phyloP scores from a whole-genome alignment of 2,888 invertebrate species.

The Parnassius smintheus region DNA sequence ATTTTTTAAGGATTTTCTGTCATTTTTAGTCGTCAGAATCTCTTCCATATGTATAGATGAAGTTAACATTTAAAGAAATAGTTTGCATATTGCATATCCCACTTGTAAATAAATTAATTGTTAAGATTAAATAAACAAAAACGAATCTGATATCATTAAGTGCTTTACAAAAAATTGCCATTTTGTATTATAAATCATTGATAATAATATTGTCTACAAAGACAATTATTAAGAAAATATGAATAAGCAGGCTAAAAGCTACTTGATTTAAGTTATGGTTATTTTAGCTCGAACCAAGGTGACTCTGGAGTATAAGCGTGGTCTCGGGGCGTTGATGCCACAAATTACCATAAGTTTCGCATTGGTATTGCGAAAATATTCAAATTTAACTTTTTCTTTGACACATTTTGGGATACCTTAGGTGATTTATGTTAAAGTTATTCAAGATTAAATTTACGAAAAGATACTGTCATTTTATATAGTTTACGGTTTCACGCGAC shows the following conservation, averaged over 20 bases:
- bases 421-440: slow-evolving; percentile 24
- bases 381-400: slow-evolving; percentile 27
- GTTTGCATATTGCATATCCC: no score
- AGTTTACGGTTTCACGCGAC: slow-evolving; percentile 11
- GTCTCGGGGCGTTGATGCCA: slow-evolving; percentile 16
- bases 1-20: no score
- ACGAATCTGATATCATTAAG: slow-evolving; percentile 1
- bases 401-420: slow-evolving; percentile 26
- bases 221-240: slow-evolving; percentile 17
- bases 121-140: not conserved
- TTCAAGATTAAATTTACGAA: slow-evolving; percentile 21
- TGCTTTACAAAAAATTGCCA: slow-evolving; percentile 7
- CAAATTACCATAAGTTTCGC: slow-evolving; percentile 28
- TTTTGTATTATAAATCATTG: not conserved
- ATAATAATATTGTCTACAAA: slow-evolving; percentile 12
- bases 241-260: slow-evolving; percentile 16
- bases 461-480: slow-evolving; percentile 19
- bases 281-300: slow-evolving; percentile 21
- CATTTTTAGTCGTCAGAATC: no score
- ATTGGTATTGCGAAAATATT: slow-evolving; percentile 24
- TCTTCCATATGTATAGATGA: no score
- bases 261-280: slow-evolving; percentile 20
- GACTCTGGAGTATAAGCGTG: slow-evolving; percentile 17
- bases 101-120: no score
- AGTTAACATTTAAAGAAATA: no score